Base-by-base conservation (phyloP, 2,113 vertebrate genomes). In the Camelus bactrianus region DNA sequence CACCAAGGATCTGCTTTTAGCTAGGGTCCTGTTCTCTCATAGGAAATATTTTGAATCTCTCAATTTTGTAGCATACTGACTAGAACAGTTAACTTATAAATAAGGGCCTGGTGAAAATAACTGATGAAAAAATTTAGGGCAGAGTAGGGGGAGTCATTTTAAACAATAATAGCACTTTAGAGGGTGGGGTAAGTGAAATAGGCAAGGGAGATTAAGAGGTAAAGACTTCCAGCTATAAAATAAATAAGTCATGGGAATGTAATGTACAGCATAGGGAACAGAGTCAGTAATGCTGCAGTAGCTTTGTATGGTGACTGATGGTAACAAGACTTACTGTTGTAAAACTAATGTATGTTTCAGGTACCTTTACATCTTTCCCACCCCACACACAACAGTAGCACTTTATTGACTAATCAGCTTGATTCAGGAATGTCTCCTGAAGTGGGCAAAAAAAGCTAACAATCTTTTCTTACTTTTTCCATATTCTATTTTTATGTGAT, bases 31-130 rank as follows among this genome's bases (percentile, higher is more conserved):
- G 46, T 35, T 64, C 95, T 85, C 42, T 91, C 30, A 76, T 80
- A 64, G 76, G 76, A 89, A 93, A 80, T 81, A 89, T 30, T 77
- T 84, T 79, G 42, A 91, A 10, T 91, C 65, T 35, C n/a, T 93
- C 14, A 96, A 14, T 88, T 80, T 89, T 84, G 32, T 69, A 77
- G 30, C 19, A 28, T 62, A 64, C 46, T 65, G n/a, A 70, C 60
- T 54, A 92, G n/a, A 79, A 7, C 38, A 85, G 12, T 93, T 95
- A 91, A 42, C 7, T 58, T 93, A 52, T 9, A 80, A 95, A 15
- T 67, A 91, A 96, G 12, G 77, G 24, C 4, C 64, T 97, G 32
- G 35, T 81, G 70, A 94, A 92, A 94, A 85, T 80, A 95, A 89
- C 58, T 88, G 17, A 60, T 81, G 28, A 8, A 93, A 90, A 90